Evolutionary conservation across 2,888 invertebrate genomes (phyloP).

Genomic region (Parascotia fuliginaria): DNA sequence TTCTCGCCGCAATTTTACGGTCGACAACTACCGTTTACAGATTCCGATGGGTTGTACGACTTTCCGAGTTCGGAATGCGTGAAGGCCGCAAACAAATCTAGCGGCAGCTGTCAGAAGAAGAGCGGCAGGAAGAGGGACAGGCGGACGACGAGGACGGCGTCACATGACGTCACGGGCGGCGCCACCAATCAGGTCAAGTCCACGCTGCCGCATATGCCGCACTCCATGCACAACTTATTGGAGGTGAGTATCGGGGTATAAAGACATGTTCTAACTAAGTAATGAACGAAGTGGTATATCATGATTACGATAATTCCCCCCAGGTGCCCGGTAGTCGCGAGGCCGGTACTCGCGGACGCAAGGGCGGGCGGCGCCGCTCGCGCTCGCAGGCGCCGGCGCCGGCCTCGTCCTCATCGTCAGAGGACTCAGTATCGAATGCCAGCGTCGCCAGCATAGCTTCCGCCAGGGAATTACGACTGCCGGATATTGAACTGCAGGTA

Average conservation of each 20-base stretch:
- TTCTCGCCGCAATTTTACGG: constrained; percentile 91
- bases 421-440: constrained; percentile 74
- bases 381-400: constrained; percentile 78
- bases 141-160: constrained; percentile 82
- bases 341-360: constrained; percentile 60
- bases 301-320: neutral
- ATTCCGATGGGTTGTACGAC: constrained; percentile 92
- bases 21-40: constrained; percentile 89
- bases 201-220: constrained; percentile 82
- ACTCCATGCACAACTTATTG: constrained; percentile 85
- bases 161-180: constrained; percentile 75
- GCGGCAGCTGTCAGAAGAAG: constrained; percentile 85
- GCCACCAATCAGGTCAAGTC: constrained; percentile 69
- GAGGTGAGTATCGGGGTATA: constrained; percentile 72
- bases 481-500: constrained; percentile 79
- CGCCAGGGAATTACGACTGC: constrained; percentile 70
- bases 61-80: constrained; percentile 91
- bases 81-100: constrained; percentile 80
- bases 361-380: constrained; percentile 71
- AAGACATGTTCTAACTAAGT: neutral
- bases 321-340: constrained; percentile 75
- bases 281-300: neutral
- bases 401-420: constrained; percentile 74
- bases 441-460: constrained; percentile 79
- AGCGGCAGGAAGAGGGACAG: constrained; percentile 87